phyloP scores from a whole-genome alignment of 2,888 invertebrate species.

The Stegophylla sp. region DNA sequence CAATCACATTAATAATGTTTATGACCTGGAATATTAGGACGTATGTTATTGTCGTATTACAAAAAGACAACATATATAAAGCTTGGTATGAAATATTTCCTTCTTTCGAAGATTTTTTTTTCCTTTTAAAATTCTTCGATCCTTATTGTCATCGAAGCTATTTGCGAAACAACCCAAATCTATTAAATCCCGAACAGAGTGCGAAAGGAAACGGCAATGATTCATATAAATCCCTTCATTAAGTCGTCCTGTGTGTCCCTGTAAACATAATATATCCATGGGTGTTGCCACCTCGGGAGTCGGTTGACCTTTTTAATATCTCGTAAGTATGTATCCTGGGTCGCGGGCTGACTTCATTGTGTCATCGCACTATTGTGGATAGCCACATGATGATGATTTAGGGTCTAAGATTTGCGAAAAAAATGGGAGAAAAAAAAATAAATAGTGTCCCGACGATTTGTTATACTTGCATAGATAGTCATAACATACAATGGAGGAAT shows the following conservation, averaged over 20 bases:
- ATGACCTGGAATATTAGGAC: constrained; percentile 25
- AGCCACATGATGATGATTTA: constrained; percentile 23
- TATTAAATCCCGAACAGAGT: neutral
- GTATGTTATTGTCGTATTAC: neutral
- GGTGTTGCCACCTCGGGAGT: constrained; percentile 39
- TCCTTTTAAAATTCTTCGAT: neutral
- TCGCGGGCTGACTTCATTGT: constrained; percentile 38
- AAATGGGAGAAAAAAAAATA: constrained; percentile 5
- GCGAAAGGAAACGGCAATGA: constrained; percentile 22
- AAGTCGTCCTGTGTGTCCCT: constrained; percentile 35
- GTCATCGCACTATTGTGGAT: constrained; percentile 12
- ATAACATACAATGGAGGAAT: constrained; percentile 33
- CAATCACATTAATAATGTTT: constrained; percentile 37
- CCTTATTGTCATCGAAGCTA: constrained; percentile 39
- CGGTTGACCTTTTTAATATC: constrained; percentile 44
- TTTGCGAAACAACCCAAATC: constrained; percentile 45
- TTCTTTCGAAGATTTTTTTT: constrained; percentile 5
- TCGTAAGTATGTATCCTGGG: constrained; percentile 24
- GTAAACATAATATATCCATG: constrained; percentile 19
- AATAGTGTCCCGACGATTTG: constrained; percentile 34
- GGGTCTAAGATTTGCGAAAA: constrained; percentile 33
- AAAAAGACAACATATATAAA: constrained; percentile 17
- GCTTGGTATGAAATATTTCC: constrained; percentile 14
- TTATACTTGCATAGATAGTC: constrained; percentile 50
- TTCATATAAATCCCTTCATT: constrained; percentile 48